Percentiles rank a stretch among this genome's conserved stretches.
Conservation (phyloP, 2,797 vertebrate species). For the Synaphobranchus kaupii region DNA sequence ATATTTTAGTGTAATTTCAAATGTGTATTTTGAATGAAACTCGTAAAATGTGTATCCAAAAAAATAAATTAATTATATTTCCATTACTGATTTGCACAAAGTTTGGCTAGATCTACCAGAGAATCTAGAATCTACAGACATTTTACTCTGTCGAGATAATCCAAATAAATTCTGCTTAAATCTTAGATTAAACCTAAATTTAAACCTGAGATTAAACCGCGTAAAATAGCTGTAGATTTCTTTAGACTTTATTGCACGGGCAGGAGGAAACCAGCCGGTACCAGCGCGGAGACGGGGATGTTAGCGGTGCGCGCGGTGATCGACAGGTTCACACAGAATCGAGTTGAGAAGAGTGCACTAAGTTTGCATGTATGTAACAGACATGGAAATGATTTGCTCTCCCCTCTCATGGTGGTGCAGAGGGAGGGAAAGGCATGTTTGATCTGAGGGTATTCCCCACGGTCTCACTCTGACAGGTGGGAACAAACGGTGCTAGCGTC, state of each 20-base stretch:
- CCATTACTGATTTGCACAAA: not conserved
- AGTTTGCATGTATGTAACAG: slow-evolving; percentile 16
- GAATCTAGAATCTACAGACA: not conserved
- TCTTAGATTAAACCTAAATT: not conserved
- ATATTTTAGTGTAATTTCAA: not conserved
- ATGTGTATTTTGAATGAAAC: not conserved
- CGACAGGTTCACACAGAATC: not conserved
- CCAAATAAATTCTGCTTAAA: not conserved
- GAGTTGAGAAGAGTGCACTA: not conserved
- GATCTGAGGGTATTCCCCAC: not conserved
- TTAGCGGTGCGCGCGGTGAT: not conserved
- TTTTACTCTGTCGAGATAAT: not conserved
- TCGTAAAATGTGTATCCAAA: not conserved
- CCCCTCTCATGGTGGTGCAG: not conserved
- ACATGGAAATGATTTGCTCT: not conserved
- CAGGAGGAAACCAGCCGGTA: not conserved
- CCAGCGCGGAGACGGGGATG: not conserved
- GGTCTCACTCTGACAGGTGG: not conserved
- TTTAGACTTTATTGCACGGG: not conserved
- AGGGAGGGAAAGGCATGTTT: not conserved
- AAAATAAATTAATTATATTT: not conserved
- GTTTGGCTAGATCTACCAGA: not conserved
- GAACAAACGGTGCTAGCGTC: not conserved
- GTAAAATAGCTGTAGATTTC: not conserved
- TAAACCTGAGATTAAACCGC: not conserved